Evolutionary conservation across 2,797 vertebrate genomes (phyloP), one percentile per base, ranked within the genome.

Genomic region (Myripristis murdjan): DNA sequence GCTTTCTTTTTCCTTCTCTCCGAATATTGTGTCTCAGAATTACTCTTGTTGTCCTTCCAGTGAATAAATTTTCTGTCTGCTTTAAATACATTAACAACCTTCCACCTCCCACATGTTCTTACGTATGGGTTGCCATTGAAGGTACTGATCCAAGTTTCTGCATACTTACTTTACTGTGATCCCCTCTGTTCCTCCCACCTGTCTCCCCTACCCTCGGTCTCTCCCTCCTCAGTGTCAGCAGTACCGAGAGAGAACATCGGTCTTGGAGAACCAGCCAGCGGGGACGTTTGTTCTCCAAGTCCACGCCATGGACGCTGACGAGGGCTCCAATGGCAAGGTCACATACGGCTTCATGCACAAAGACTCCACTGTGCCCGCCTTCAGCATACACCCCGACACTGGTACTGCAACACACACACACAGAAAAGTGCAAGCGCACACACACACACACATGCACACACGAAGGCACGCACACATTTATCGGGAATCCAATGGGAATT

Each of bases 281-380:
- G 97, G 96, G 43, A 96, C 96, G 0, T 94, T 95, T 3, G 96
- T 97, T n/a, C 92, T 97, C 60, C 95, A 96, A 78, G 95, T 97
- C 18, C 94, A 96, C n/a, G 97, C 97, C 7, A 92, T 93, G 75
- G 96, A 98, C 77, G 96, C 95, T 22, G 97, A 98, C 46, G 96
- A 96, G 75, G 97, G 97, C 70, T 91, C 92, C 83, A 97, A 97
- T 54, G 96, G 97, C 18, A 70, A 92, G 86, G 96, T 97, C 75
- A 95, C 95, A 35, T 98, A 97, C 1, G 95, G 97, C 76, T 95
- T 98, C 86, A 95, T 97, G 95, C 96, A 96, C 87, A 95, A 96
- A 89, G 95, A 95, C 89, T 95, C 95, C 76, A 94, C 94, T 3
- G 86, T 95, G 2, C 96, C 96, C 0, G 95, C 96, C 3, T 97